These are phyloP conservation scores for Eulacestoma nigropectus DNA, from an alignment of 2,113 vertebrate species.

Conservation along the genomic window DNA sequence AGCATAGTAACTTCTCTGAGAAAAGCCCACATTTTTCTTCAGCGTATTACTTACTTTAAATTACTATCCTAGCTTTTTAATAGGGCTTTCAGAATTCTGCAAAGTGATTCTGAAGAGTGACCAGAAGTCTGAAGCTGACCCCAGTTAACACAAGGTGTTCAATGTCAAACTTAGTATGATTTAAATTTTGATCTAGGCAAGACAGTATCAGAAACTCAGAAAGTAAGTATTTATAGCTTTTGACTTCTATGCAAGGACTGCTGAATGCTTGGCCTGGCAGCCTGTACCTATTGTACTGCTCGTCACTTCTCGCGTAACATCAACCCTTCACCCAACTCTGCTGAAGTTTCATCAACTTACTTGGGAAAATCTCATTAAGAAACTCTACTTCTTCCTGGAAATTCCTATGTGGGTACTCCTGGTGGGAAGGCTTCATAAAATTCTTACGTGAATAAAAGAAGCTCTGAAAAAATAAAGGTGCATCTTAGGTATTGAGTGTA, in stretches of 20 bases:
- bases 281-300: accelerated
- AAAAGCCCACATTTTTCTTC: background rate
- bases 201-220: background rate
- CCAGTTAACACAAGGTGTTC: background rate
- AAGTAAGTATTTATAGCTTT: background rate
- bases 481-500: background rate
- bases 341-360: constrained; percentile 69
- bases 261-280: background rate
- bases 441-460: constrained; percentile 99
- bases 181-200: background rate
- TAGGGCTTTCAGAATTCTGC: background rate
- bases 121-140: background rate
- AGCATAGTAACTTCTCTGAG: background rate
- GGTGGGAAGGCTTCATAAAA: constrained; percentile 99
- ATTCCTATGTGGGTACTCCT: constrained; percentile 99
- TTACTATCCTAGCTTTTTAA: background rate
- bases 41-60: background rate
- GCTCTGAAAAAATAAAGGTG: constrained; percentile 75
- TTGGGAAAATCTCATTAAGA: constrained; percentile 98
- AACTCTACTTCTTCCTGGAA: constrained; percentile 99
- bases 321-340: background rate
- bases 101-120: background rate
- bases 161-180: background rate
- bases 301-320: background rate
- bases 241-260: background rate